Conservation (phyloP, 2,888 invertebrate species). For the Phania funesta region DNA sequence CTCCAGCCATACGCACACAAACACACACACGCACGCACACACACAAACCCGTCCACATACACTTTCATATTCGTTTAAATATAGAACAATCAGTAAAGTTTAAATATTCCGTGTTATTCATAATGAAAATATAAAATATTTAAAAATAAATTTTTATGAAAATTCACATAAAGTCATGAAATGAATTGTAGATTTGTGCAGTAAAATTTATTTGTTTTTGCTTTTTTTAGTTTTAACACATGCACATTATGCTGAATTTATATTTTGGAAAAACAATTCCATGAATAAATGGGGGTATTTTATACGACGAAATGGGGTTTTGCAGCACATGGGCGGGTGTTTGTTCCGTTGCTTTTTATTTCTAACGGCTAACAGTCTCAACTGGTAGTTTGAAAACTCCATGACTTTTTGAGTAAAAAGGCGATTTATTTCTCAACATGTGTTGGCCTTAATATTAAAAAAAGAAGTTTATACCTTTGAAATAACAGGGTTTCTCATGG, state of each 20-base stretch:
- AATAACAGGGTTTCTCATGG: too few relatives aligned
- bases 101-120: slow-evolving; percentile 44
- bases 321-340: too few relatives aligned
- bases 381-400: too few relatives aligned
- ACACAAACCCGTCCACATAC: neutral
- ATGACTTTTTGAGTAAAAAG: too few relatives aligned
- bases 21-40: neutral
- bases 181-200: slow-evolving; percentile 41
- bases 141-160: slow-evolving; percentile 37
- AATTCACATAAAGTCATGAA: slow-evolving; percentile 38
- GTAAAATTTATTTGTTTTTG: slow-evolving; percentile 24
- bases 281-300: neutral
- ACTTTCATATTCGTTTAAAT: neutral
- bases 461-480: too few relatives aligned
- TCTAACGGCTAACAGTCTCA: too few relatives aligned
- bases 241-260: slow-evolving; percentile 10
- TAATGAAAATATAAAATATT: slow-evolving; percentile 57
- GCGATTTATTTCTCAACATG: too few relatives aligned
- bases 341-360: too few relatives aligned
- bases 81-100: slow-evolving; percentile 14
- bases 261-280: neutral
- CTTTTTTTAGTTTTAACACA: slow-evolving; percentile 13
- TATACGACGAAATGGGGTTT: neutral
- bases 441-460: too few relatives aligned
- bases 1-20: neutral